A percentile compares a stretch with the other conserved stretches of the same genome.
These are phyloP conservation scores for Dicrurus megarhynchus DNA, from an alignment of 2,113 vertebrate genomes.

Conservation along the genomic window DNA sequence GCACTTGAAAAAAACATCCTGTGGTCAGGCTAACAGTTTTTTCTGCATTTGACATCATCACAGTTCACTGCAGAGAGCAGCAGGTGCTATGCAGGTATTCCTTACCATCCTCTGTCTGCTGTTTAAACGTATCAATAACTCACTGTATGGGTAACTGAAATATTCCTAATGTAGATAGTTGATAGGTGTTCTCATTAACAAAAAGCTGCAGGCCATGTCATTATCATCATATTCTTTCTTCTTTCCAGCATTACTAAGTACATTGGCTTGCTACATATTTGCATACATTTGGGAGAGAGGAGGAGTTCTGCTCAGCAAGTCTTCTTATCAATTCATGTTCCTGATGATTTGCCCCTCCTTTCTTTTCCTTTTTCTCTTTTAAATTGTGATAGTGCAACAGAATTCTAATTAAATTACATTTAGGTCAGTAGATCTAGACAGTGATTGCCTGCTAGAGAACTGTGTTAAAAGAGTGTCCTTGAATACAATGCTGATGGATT, in stretches of 20 bases:
- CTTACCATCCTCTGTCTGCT: neutral
- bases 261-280: neutral
- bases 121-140: neutral
- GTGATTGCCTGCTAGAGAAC: neutral
- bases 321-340: neutral
- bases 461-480: neutral
- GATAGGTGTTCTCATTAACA: slow-evolving; percentile 13
- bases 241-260: neutral
- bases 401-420: neutral
- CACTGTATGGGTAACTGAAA: neutral
- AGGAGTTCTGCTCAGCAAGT: neutral
- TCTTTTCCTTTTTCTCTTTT: neutral
- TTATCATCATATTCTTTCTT: neutral
- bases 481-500: neutral
- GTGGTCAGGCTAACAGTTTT: neutral
- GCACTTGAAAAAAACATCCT: neutral
- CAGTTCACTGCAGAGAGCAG: neutral
- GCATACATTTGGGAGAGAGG: neutral
- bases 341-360: neutral
- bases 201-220: neutral
- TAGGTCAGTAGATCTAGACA: neutral
- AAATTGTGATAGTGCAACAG: neutral
- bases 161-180: neutral
- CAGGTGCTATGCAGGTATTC: neutral
- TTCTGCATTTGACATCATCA: neutral